These are phyloP conservation scores for Eurypyga helias DNA, from an alignment of 2,113 vertebrate species.

Conservation along the genomic window DNA sequence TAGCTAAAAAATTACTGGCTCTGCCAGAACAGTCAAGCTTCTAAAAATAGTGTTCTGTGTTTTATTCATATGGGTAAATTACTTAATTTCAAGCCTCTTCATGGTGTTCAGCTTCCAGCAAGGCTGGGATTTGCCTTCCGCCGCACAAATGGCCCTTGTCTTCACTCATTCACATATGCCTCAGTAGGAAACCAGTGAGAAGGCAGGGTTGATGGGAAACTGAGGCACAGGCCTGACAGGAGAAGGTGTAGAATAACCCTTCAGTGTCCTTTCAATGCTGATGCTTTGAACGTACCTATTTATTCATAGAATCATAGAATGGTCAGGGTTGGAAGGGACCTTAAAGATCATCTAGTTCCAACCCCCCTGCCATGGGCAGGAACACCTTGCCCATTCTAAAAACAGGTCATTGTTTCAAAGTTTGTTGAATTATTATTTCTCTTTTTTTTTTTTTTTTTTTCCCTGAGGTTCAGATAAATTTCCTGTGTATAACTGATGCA, in stretches of 20 bases:
- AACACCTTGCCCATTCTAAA: too few species aligned
- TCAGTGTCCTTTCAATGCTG: not conserved
- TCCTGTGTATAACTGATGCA: not conserved
- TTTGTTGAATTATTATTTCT: not conserved
- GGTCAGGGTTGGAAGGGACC: too few species aligned
- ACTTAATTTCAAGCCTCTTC: not conserved
- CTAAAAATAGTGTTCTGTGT: not conserved
- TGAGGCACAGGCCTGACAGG: not conserved
- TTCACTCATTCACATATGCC: not conserved
- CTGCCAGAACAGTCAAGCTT: conserved; percentile 13
- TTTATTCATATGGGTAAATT: conserved; percentile 37
- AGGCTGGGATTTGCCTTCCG: not conserved
- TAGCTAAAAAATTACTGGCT: not conserved
- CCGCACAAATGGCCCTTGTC: not conserved
- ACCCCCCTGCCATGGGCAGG: too few species aligned
- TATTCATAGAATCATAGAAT: too few species aligned
- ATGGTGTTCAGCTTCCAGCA: not conserved
- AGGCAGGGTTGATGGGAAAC: not conserved
- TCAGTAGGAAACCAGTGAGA: not conserved
- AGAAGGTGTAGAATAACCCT: not conserved
- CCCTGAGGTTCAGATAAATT: not conserved
- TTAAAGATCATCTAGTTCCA: too few species aligned
- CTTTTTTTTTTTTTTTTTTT: rapidly evolving
- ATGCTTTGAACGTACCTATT: not conserved
- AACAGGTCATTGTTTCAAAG: not conserved